Conservation (phyloP, 2,113 vertebrate species). For the Oncorhynchus keta region DNA sequence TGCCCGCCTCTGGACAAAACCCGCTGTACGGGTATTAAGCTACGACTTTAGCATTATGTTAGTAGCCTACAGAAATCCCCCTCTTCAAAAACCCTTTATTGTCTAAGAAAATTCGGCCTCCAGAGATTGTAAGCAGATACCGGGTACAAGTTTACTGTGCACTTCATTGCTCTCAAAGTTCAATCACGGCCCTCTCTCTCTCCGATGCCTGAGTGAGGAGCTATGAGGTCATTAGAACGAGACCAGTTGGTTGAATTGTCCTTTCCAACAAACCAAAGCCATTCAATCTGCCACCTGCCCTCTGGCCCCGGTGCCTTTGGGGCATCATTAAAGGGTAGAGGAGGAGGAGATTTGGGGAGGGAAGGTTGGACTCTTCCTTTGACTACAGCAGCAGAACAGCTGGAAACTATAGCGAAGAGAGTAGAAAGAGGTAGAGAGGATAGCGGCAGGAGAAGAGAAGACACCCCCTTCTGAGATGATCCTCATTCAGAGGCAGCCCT, state of each 20-base stretch:
- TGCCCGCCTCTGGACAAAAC: no score
- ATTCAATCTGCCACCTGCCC: slow-evolving; percentile 63
- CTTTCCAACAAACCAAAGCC: slow-evolving; percentile 32
- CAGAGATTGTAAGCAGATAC: neutral
- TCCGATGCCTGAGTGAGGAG: slow-evolving; percentile 5
- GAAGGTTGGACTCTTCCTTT: slow-evolving; percentile 36
- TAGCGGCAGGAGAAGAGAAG: slow-evolving; percentile 31
- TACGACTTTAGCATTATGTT: no score
- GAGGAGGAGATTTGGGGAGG: slow-evolving; percentile 52
- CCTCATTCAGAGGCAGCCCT: slow-evolving; percentile 52
- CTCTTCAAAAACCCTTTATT: neutral
- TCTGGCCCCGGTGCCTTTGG: slow-evolving; percentile 48
- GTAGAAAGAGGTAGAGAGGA: slow-evolving; percentile 46
- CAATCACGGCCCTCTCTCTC: neutral
- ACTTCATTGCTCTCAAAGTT: neutral
- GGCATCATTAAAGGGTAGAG: slow-evolving; percentile 63
- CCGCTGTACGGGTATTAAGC: no score
- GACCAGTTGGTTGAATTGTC: slow-evolving; percentile 24
- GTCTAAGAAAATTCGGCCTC: neutral
- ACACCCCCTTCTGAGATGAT: slow-evolving; percentile 45
- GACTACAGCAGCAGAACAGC: slow-evolving; percentile 58
- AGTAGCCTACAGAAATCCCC: neutral
- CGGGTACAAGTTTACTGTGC: neutral
- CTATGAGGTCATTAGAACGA: slow-evolving; percentile 24
- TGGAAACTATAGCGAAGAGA: slow-evolving; percentile 32